Percentiles rank a stretch among this genome's conserved stretches.
phyloP scores from a whole-genome alignment of 2,113 vertebrate species.

The Otocyon megalotis region DNA sequence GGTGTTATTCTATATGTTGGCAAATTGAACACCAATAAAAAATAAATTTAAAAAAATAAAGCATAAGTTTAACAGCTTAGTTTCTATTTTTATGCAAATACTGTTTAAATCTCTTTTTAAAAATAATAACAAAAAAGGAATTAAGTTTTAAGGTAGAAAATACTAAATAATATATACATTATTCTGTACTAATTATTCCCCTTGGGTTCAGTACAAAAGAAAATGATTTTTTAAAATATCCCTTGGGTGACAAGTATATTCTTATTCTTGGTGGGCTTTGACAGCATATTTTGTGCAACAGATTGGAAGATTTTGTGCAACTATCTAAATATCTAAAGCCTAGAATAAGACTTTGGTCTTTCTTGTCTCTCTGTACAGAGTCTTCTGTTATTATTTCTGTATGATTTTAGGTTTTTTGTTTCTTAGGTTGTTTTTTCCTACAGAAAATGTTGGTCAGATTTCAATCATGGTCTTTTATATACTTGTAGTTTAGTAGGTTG shows the following conservation, averaged over 20 bases:
- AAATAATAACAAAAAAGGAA: conserved; percentile 34
- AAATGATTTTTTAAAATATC: conserved; percentile 74
- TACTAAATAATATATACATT: conserved; percentile 47
- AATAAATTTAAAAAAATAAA: neutral
- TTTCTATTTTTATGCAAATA: conserved; percentile 49
- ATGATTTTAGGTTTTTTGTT: conserved; percentile 3
- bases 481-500: neutral
- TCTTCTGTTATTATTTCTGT: conserved; percentile 47
- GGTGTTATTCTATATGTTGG: too few species aligned
- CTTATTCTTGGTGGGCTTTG: conserved; percentile 73
- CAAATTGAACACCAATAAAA: too few species aligned
- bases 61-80: conserved; percentile 9
- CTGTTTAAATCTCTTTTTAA: conserved; percentile 38
- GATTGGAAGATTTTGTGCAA: conserved; percentile 61
- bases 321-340: conserved; percentile 57
- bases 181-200: conserved; percentile 45
- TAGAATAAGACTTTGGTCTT: conserved; percentile 63
- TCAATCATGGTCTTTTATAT: conserved; percentile 3
- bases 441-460: neutral
- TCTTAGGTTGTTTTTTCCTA: neutral
- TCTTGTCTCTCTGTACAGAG: conserved; percentile 45
- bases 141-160: conserved; percentile 56
- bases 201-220: conserved; percentile 53
- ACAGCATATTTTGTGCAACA: conserved; percentile 54
- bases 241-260: conserved; percentile 59